phyloP scores from a whole-genome alignment of 2,888 invertebrate genomes.

The Toxonevra muliebris region DNA sequence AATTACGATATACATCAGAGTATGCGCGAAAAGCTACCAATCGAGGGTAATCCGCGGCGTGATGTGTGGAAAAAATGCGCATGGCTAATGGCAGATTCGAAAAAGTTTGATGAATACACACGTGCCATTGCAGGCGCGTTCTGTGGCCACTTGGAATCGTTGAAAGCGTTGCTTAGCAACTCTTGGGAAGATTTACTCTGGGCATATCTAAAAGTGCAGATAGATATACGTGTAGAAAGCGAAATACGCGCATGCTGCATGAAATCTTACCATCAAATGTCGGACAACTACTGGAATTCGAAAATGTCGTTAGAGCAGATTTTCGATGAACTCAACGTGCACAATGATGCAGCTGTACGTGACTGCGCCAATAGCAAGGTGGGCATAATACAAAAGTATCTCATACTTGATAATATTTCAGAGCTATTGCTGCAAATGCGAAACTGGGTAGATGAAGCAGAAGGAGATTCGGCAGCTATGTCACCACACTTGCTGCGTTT shows the following conservation, averaged over 20 bases:
- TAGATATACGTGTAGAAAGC: conserved; percentile 86
- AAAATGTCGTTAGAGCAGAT: conserved; percentile 76
- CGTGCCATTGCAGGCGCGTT: conserved; percentile 80
- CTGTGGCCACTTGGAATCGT: conserved; percentile 82
- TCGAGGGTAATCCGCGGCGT: conserved; percentile 84
- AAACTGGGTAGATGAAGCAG: conserved; percentile 69
- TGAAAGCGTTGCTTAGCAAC: conserved; percentile 78
- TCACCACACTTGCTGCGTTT: conserved; percentile 72
- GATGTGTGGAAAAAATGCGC: conserved; percentile 82
- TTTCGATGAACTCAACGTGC: conserved; percentile 74
- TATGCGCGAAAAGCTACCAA: conserved; percentile 64
- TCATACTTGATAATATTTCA: conserved; percentile 84
- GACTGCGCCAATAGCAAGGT: conserved; percentile 70
- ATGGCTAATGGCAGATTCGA: conserved; percentile 70
- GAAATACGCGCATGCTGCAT: conserved; percentile 73
- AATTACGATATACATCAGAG: conserved; percentile 69
- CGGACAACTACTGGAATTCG: conserved; percentile 75
- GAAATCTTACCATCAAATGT: conserved; percentile 69
- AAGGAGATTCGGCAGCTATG: conserved; percentile 44
- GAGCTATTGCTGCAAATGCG: conserved; percentile 77
- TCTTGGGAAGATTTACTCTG: conserved; percentile 92
- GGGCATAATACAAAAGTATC: conserved; percentile 82
- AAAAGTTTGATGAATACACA: conserved; percentile 68
- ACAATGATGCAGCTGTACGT: conserved; percentile 68
- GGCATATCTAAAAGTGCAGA: conserved; percentile 84